phyloP scores from a whole-genome alignment of 2,797 vertebrate species.

The Schizopygopsis pylzovi region DNA sequence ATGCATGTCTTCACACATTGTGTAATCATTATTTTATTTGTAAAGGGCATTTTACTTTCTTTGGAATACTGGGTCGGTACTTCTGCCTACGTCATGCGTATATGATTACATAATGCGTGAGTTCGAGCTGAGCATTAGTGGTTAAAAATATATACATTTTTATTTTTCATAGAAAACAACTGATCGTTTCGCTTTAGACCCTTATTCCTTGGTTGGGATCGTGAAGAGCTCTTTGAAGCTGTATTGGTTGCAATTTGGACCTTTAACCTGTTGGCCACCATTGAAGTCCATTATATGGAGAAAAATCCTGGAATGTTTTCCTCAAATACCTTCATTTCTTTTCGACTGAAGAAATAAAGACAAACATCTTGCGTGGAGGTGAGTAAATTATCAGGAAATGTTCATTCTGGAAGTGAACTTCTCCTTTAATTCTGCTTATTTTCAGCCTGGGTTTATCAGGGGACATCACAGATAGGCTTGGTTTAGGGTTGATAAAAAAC shows the following conservation, averaged over 20 bases:
- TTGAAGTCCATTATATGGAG: background rate
- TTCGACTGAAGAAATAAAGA: background rate
- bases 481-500: constrained; percentile 29
- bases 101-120: too few species aligned
- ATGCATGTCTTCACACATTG: too few species aligned
- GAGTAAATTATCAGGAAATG: background rate
- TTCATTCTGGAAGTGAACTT: background rate
- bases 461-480: constrained; percentile 17
- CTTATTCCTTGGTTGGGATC: background rate
- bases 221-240: background rate
- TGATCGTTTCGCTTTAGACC: background rate
- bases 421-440: constrained; percentile 52
- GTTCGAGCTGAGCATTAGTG: background rate
- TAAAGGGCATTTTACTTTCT: too few species aligned
- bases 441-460: constrained; percentile 44
- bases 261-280: background rate
- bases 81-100: background rate
- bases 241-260: background rate
- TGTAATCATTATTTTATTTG: too few species aligned
- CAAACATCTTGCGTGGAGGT: background rate
- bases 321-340: background rate
- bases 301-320: background rate
- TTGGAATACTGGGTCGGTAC: too few species aligned
- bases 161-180: too few species aligned
- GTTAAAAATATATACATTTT: background rate